Evolutionary conservation across 2,797 vertebrate species (phyloP).

Genomic region (Atherinosoma microstoma): DNA sequence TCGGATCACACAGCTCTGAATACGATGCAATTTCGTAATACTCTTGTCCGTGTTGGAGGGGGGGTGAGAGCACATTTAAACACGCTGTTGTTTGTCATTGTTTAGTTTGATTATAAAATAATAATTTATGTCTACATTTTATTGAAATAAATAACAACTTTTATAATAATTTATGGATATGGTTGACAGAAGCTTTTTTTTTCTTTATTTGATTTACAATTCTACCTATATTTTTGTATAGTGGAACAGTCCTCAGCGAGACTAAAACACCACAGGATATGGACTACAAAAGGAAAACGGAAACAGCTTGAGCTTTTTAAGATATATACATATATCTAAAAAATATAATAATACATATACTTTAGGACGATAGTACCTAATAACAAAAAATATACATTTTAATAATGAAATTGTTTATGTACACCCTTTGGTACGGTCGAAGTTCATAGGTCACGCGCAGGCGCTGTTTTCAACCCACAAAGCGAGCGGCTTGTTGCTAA

Average conservation of each 20-base stretch:
- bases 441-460: conserved; percentile 72
- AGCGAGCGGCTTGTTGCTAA: conserved; percentile 53
- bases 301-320: not conserved
- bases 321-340: not conserved
- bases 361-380: no score
- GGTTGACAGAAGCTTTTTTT: not conserved
- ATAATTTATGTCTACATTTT: rapidly evolving
- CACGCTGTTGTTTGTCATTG: not conserved
- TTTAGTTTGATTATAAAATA: rapidly evolving
- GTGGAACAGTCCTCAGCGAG: conserved; percentile 61
- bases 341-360: not conserved
- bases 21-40: conserved; percentile 75
- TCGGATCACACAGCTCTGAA: conserved; percentile 73
- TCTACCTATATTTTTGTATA: conserved; percentile 36
- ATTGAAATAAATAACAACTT: rapidly evolving
- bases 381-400: not conserved
- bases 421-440: conserved; percentile 45
- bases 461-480: conserved; percentile 45
- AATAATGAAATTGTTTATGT: not conserved
- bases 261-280: conserved; percentile 54
- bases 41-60: conserved; percentile 57
- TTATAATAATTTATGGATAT: rapidly evolving
- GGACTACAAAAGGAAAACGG: conserved; percentile 32
- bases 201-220: not conserved
- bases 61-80: conserved; percentile 19